A percentile compares a stretch with the other conserved stretches of the same genome.
phyloP scores from a whole-genome alignment of 2,113 vertebrate species.

The Cinclus cinclus region DNA sequence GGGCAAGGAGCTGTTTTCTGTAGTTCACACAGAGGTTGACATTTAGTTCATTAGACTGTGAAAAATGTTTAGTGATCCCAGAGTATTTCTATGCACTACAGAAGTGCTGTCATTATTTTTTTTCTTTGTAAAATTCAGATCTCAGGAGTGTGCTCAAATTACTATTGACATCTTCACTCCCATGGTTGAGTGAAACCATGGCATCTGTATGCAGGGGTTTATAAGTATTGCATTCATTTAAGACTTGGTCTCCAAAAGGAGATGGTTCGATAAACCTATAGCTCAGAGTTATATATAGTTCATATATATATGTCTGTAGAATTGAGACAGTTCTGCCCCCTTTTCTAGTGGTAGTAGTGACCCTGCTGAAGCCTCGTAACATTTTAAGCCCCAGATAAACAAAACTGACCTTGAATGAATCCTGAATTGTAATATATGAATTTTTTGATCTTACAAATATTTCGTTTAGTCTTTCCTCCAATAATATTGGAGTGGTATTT shows the following conservation, averaged over 20 bases:
- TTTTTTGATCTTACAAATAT: not conserved
- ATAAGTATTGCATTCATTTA: not conserved
- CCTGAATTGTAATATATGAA: not conserved
- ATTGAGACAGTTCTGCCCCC: not conserved
- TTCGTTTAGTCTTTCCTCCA: not conserved
- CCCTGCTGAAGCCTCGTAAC: not conserved
- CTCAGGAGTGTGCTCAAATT: not conserved
- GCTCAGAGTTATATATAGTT: not conserved
- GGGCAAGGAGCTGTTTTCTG: not conserved
- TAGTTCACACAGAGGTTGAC: not conserved
- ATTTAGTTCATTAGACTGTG: not conserved
- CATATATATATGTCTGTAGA: not conserved
- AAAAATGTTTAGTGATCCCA: not conserved
- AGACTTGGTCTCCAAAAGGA: not conserved
- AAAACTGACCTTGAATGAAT: not conserved
- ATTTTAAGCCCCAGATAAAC: not conserved
- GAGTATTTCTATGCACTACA: not conserved
- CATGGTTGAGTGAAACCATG: not conserved
- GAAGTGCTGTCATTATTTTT: not conserved
- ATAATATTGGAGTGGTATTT: not conserved
- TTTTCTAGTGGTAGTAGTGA: not conserved
- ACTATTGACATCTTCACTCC: not conserved
- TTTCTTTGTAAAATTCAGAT: not conserved
- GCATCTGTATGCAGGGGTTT: not conserved
- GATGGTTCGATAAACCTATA: not conserved